Conservation (phyloP, 2,888 invertebrate genomes). For the Lasioglossum vierecki region DNA sequence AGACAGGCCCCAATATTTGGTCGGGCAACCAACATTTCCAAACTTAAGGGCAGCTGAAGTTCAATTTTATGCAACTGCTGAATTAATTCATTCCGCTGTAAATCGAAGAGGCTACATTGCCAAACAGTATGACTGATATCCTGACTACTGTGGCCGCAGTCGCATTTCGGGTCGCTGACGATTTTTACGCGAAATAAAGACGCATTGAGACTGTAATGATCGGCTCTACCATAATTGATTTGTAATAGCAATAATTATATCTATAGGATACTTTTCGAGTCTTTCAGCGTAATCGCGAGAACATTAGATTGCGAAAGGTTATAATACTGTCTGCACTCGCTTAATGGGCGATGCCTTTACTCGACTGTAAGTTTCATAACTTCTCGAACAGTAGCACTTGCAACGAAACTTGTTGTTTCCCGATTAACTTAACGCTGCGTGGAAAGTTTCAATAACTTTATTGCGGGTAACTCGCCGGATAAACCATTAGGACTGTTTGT, state of each 20-base stretch:
- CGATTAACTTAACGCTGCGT: slow-evolving; percentile 12
- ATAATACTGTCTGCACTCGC: background rate
- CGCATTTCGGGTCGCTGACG: too few species aligned
- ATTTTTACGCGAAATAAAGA: too few species aligned
- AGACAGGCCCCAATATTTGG: too few species aligned
- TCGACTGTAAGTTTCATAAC: slow-evolving; percentile 1
- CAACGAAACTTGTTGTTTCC: slow-evolving; percentile 15
- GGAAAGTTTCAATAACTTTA: slow-evolving; percentile 26
- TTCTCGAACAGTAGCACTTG: slow-evolving; percentile 2
- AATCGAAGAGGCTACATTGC: too few species aligned
- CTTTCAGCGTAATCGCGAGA: background rate
- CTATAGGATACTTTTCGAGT: background rate
- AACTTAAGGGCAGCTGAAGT: too few species aligned
- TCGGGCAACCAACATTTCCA: too few species aligned
- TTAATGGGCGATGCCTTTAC: background rate
- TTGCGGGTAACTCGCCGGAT: background rate
- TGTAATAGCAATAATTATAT: background rate
- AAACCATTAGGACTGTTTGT: slow-evolving; percentile 6
- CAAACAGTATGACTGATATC: too few species aligned
- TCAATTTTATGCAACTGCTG: too few species aligned
- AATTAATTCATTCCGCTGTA: too few species aligned
- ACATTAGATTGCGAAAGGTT: background rate
- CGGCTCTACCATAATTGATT: background rate
- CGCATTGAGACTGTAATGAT: too few species aligned
- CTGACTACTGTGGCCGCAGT: too few species aligned